phyloP scores from a whole-genome alignment of 2,113 vertebrate genomes.

The Argyrosomus japonicus region DNA sequence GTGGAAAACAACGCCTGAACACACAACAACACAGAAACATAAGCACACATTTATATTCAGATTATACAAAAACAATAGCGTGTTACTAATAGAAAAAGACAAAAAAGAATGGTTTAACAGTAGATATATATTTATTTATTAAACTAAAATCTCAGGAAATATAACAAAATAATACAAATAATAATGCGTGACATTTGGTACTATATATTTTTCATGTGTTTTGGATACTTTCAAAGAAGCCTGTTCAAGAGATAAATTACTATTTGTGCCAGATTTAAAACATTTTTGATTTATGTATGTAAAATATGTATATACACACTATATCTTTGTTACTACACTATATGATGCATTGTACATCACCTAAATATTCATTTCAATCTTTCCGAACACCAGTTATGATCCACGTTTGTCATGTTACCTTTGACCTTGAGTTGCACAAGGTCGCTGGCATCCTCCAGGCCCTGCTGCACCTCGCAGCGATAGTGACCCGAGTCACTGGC shows the following conservation, averaged over 20 bases:
- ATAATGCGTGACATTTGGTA: too few species aligned
- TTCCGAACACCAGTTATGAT: background rate
- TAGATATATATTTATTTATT: too few species aligned
- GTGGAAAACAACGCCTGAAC: conserved; percentile 93
- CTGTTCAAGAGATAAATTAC: too few species aligned
- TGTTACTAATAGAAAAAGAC: background rate
- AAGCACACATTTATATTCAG: background rate
- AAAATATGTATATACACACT: too few species aligned
- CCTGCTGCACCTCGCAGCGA: conserved; percentile 94
- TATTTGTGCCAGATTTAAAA: too few species aligned
- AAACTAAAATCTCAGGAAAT: too few species aligned
- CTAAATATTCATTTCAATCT: background rate
- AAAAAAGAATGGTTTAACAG: too few species aligned
- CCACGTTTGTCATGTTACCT: conserved; percentile 83
- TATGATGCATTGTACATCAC: too few species aligned
- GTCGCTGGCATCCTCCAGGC: conserved; percentile 92
- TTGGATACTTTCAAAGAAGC: too few species aligned
- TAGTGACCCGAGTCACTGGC: conserved; percentile 93
- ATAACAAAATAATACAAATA: too few species aligned
- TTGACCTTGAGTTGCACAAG: conserved; percentile 89
- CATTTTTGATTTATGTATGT: too few species aligned
- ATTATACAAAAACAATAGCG: background rate
- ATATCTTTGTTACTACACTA: background rate
- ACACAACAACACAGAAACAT: conserved; percentile 51
- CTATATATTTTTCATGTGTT: too few species aligned